These are phyloP conservation scores for Aleiodes alternator DNA, from an alignment of 2,888 invertebrate species.

Conservation along the genomic window DNA sequence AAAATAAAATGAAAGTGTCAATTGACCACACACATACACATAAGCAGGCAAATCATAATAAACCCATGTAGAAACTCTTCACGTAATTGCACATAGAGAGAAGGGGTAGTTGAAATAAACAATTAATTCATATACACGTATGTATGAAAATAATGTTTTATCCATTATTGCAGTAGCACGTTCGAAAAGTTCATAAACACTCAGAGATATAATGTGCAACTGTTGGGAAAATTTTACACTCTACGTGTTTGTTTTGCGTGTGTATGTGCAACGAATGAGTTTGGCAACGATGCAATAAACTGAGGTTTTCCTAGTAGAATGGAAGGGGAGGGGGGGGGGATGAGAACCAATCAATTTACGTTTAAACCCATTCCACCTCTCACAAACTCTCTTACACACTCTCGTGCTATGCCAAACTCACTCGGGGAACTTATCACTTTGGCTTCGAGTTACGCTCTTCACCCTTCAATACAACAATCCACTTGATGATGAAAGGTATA, in stretches of 20 bases:
- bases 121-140: slow-evolving; percentile 29
- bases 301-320: slow-evolving; percentile 33
- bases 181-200: slow-evolving; percentile 29
- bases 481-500: neutral
- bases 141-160: slow-evolving; percentile 7
- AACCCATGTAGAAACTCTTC: neutral
- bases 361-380: slow-evolving; percentile 9
- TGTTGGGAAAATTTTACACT: slow-evolving; percentile 13
- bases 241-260: neutral
- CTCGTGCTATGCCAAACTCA: neutral
- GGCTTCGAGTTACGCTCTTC: slow-evolving; percentile 10
- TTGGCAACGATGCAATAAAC: slow-evolving; percentile 31
- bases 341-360: slow-evolving; percentile 38
- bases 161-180: slow-evolving; percentile 24
- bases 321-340: neutral
- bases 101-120: neutral
- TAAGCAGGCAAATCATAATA: neutral
- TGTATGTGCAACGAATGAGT: slow-evolving; percentile 19
- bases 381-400: slow-evolving; percentile 2
- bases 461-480: slow-evolving; percentile 1
- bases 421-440: slow-evolving; percentile 32
- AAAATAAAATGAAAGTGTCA: neutral
- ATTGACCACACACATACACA: neutral
- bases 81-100: neutral
- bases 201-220: neutral